These are phyloP conservation scores for Sebastes paucispinis DNA, from an alignment of 2,797 vertebrate species.

Conservation along the genomic window DNA sequence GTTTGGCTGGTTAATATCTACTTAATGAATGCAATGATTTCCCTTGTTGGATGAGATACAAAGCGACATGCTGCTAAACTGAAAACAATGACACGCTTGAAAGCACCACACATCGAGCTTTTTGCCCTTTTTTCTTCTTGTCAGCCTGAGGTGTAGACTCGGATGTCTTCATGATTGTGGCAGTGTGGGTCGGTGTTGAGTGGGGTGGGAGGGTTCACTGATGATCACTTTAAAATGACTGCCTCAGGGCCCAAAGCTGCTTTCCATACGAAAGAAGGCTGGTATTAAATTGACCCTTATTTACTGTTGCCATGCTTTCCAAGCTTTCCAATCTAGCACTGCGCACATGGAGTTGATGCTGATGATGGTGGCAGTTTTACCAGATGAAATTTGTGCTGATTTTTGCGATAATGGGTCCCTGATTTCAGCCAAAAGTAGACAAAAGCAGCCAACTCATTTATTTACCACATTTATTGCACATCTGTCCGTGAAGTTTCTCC, in stretches of 20 bases:
- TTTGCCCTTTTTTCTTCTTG: not conserved
- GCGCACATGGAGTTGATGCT: not conserved
- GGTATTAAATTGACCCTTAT: not conserved
- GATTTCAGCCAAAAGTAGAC: not conserved
- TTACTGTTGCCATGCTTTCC: not conserved
- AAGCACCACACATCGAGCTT: not conserved
- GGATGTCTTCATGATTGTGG: slow-evolving; percentile 6
- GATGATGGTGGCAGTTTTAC: no score
- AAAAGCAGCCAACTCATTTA: not conserved
- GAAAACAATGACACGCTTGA: not conserved
- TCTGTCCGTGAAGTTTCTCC: not conserved
- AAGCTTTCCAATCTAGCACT: not conserved
- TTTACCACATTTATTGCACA: not conserved
- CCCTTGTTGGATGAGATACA: slow-evolving; percentile 14
- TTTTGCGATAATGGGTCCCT: not conserved
- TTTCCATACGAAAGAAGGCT: not conserved
- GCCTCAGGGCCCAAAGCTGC: slow-evolving; percentile 17
- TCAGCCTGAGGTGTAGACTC: not conserved
- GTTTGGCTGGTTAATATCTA: slow-evolving; percentile 52
- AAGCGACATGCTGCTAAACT: not conserved
- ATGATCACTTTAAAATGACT: slow-evolving; percentile 41
- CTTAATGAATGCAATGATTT: slow-evolving; percentile 52
- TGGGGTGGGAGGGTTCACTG: slow-evolving; percentile 1
- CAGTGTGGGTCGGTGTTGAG: not conserved
- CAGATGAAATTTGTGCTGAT: not conserved